phyloP scores from a whole-genome alignment of 2,888 invertebrate species.

The Rambutsinella grinnellia region DNA sequence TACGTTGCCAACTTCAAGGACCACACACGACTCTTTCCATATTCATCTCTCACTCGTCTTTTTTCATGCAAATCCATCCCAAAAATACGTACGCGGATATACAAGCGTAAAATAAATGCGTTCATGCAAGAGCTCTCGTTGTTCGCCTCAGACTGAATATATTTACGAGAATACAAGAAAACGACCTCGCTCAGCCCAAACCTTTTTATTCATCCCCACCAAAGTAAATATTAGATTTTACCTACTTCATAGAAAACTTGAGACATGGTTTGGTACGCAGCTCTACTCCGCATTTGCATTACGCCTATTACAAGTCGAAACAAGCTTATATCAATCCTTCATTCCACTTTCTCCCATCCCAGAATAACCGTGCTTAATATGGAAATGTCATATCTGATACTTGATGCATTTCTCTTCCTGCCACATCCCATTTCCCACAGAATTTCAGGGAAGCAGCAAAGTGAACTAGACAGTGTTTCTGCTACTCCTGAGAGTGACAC shows the following conservation, averaged over 20 bases:
- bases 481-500: neutral
- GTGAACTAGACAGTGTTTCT: neutral
- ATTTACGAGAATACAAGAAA: constrained; percentile 9
- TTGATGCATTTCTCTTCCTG: constrained; percentile 28
- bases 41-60: constrained; percentile 8
- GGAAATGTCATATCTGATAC: constrained; percentile 32
- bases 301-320: neutral
- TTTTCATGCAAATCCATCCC: neutral
- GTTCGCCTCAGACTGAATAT: no score
- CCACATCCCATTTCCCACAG: neutral
- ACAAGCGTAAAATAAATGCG: constrained; percentile 3
- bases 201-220: neutral
- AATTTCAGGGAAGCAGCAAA: neutral
- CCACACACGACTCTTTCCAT: constrained; percentile 36
- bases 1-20: constrained; percentile 45
- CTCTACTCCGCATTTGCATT: neutral
- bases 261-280: no score
- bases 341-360: constrained; percentile 2
- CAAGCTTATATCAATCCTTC: constrained; percentile 45
- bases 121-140: no score
- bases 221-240: neutral
- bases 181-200: neutral
- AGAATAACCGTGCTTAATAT: constrained; percentile 31
- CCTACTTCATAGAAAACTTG: neutral
- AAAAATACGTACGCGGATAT: constrained; percentile 8